Conservation (phyloP, 2,113 vertebrate species). For the Columbina picui region DNA sequence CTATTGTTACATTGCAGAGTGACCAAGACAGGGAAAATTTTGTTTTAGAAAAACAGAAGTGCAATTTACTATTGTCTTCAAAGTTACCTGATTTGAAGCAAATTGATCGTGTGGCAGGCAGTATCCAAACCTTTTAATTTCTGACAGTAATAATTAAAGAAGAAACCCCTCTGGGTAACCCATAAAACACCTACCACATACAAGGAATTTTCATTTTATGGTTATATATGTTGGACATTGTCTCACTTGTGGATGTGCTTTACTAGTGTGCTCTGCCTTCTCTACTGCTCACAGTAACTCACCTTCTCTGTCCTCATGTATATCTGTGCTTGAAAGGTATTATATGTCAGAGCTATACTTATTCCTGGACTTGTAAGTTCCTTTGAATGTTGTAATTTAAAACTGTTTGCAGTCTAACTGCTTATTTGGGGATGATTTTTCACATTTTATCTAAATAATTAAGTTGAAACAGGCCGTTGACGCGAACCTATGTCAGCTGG, state of each 20-base stretch:
- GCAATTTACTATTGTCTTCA: background rate
- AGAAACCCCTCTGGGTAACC: background rate
- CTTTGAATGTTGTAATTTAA: background rate
- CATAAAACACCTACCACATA: background rate
- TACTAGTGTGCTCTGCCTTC: background rate
- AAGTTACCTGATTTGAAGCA: background rate
- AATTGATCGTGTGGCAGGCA: background rate
- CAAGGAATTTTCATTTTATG: background rate
- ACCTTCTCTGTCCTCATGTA: background rate
- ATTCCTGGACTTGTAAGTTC: background rate
- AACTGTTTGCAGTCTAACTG: background rate
- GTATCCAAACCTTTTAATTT: background rate
- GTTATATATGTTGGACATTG: fast-evolving
- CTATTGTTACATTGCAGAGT: background rate
- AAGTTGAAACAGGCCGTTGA: background rate
- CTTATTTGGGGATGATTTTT: background rate
- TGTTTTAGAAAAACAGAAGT: background rate
- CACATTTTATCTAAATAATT: background rate
- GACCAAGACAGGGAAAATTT: background rate
- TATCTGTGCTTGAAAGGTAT: background rate
- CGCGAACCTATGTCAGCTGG: background rate
- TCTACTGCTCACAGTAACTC: background rate
- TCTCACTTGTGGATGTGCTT: background rate
- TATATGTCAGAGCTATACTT: background rate
- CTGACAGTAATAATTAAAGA: background rate